Percentiles rank a stretch among this genome's conserved stretches.
Evolutionary conservation across 2,888 invertebrate genomes (phyloP).

Genomic region (Odontothrips loti): DNA sequence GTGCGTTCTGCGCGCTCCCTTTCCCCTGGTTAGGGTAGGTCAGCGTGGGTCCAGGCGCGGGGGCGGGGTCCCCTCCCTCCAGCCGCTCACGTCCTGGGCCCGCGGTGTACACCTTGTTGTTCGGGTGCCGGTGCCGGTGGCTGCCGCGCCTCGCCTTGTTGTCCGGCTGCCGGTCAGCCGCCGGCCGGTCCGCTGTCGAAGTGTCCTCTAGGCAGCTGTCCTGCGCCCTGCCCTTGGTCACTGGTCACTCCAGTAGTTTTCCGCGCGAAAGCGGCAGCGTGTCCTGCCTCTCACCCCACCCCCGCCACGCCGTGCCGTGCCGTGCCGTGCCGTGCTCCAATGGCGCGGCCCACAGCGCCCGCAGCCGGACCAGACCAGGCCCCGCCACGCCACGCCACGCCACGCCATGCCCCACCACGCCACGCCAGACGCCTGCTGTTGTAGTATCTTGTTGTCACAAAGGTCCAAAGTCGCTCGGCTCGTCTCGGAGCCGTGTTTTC

Average conservation of each 20-base stretch:
- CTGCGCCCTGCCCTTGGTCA: background rate
- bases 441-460: conserved; percentile 13
- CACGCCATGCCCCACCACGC: background rate
- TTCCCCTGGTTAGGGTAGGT: no score
- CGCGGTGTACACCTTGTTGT: no score
- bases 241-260: no score
- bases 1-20: no score
- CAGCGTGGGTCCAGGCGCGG: no score
- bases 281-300: background rate
- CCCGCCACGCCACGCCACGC: background rate
- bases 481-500: conserved; percentile 1
- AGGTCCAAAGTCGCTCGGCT: conserved; percentile 5
- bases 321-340: background rate
- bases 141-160: no score
- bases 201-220: background rate
- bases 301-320: background rate
- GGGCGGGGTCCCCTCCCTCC: no score
- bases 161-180: no score
- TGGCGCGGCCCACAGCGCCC: no score
- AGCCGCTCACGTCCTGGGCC: no score
- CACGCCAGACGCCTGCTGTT: background rate
- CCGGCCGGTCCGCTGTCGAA: no score
- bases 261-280: background rate
- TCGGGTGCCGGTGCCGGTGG: no score
- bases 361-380: background rate